Percentiles rank a stretch among this genome's conserved stretches.
Conservation (phyloP, 1,140 invertebrate genomes). For the Musca domestica region DNA sequence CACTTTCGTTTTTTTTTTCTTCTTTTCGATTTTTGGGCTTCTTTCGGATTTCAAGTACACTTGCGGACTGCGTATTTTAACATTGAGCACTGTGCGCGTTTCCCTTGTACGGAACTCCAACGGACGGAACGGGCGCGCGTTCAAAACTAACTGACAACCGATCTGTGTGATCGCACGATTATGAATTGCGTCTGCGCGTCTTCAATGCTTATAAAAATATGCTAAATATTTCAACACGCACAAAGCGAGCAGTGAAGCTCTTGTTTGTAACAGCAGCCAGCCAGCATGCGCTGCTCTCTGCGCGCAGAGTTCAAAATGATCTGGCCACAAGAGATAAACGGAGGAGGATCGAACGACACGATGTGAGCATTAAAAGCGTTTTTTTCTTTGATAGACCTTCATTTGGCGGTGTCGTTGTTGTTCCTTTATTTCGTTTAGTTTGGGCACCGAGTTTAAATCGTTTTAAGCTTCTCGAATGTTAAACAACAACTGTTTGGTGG, state of each 20-base stretch:
- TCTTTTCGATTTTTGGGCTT: not conserved
- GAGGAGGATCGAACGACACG: not conserved
- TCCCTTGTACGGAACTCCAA: not conserved
- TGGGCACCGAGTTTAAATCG: no score
- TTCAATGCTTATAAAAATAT: conserved; percentile 51
- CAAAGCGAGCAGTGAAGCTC: not conserved
- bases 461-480: no score
- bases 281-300: not conserved
- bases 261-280: not conserved
- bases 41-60: not conserved
- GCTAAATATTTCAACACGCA: conserved; percentile 44
- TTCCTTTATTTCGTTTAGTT: no score
- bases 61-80: conserved; percentile 15
- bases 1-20: no score
- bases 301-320: not conserved
- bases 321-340: not conserved
- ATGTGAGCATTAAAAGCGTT: not conserved
- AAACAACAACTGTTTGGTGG: no score
- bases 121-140: conserved; percentile 5
- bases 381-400: not conserved
- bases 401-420: not conserved
- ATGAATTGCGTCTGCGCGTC: conserved; percentile 52
- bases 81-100: conserved; percentile 2
- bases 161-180: conserved; percentile 49
- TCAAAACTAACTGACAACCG: conserved; percentile 40